Evolutionary conservation across 1,140 invertebrate genomes (phyloP).

Genomic region (Potamilus streckersoni): DNA sequence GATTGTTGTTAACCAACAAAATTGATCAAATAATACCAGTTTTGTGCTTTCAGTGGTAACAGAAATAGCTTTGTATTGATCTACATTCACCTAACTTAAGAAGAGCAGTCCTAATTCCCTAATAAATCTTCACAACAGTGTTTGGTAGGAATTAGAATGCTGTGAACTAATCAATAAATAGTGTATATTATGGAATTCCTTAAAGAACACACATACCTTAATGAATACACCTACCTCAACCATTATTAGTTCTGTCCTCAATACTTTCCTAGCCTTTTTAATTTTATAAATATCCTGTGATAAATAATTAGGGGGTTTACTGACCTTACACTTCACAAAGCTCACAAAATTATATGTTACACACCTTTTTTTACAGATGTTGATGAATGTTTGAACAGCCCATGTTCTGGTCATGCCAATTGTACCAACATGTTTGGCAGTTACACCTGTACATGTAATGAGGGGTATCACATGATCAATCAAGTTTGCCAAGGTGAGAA

Average conservation of each 20-base stretch:
- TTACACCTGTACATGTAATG: conserved; percentile 37
- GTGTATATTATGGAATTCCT: neutral
- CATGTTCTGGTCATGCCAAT: conserved; percentile 31
- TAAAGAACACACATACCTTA: neutral
- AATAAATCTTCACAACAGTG: no score
- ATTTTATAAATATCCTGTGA: neutral
- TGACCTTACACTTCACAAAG: neutral
- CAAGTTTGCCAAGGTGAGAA: conserved; percentile 17
- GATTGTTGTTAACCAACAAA: neutral
- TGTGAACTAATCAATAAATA: neutral
- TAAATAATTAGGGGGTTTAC: neutral
- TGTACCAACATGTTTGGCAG: conserved; percentile 36
- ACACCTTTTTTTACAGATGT: conserved; percentile 30
- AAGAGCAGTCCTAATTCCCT: no score
- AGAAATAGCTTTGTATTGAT: no score
- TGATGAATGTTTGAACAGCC: conserved; percentile 35
- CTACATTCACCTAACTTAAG: no score
- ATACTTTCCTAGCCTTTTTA: neutral
- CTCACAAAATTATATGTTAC: no score
- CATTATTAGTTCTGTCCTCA: neutral
- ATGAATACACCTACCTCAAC: no score
- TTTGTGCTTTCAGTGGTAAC: neutral
- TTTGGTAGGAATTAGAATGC: no score
- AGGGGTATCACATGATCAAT: conserved; percentile 12
- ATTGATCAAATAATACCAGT: neutral